A percentile compares a stretch with the other conserved stretches of the same genome.
phyloP scores from a whole-genome alignment of 1,140 invertebrate genomes.

The Leptinotarsa defecta region DNA sequence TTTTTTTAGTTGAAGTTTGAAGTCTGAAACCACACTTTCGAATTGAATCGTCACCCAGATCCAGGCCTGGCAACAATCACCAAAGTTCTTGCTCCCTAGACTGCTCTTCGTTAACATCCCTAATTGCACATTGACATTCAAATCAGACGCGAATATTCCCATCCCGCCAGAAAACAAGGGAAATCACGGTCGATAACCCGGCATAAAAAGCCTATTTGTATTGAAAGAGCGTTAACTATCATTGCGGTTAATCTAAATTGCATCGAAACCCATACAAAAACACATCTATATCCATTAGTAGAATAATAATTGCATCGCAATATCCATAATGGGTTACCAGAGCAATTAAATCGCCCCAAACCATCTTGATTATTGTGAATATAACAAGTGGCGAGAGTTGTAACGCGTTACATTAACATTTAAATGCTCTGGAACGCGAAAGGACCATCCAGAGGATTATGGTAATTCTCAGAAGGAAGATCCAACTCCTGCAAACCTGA shows the following conservation, averaged over 20 bases:
- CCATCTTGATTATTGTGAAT: slow-evolving; percentile 25
- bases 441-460: slow-evolving; percentile 23
- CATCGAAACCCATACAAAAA: slow-evolving; percentile 17
- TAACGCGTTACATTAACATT: slow-evolving; percentile 24
- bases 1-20: no score
- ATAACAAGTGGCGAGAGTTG: slow-evolving; percentile 22
- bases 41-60: no score
- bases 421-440: slow-evolving; percentile 13
- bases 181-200: background rate
- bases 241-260: slow-evolving; percentile 22
- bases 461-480: slow-evolving; percentile 20
- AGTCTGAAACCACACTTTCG: no score
- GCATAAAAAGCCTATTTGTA: slow-evolving; percentile 13
- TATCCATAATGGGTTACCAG: slow-evolving; percentile 22
- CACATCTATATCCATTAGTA: slow-evolving; percentile 23
- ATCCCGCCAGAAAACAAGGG: background rate
- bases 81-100: background rate
- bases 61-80: no score
- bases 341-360: slow-evolving; percentile 21
- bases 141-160: background rate
- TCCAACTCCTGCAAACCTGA: background rate
- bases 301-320: slow-evolving; percentile 20
- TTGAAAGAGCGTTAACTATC: slow-evolving; percentile 17
- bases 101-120: background rate
- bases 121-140: background rate